phyloP scores from a whole-genome alignment of 2,113 vertebrate genomes.

The Ondatra zibethicus region DNA sequence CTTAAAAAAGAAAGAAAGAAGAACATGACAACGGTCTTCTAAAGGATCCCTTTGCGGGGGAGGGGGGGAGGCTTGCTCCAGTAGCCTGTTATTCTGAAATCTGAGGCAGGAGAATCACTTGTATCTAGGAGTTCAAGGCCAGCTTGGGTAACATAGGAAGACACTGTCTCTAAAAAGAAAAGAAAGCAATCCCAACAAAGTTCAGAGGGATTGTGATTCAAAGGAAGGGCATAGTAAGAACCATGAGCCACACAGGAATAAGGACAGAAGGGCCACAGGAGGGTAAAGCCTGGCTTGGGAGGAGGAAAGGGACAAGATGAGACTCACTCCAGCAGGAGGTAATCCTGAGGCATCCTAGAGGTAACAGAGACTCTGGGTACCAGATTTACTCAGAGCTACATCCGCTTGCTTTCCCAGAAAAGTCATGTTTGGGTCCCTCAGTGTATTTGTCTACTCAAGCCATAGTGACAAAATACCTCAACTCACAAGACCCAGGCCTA shows the following conservation, averaged over 20 bases:
- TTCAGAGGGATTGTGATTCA: background rate
- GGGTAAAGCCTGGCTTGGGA: background rate
- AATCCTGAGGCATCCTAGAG: background rate
- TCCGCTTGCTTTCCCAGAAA: background rate
- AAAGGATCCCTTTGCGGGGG: background rate
- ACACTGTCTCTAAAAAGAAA: background rate
- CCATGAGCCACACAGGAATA: background rate
- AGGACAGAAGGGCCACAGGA: background rate
- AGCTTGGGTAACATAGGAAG: background rate
- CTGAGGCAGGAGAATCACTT: background rate
- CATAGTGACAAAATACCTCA: background rate
- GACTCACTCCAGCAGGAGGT: background rate
- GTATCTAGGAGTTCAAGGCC: background rate
- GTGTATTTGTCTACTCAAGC: background rate
- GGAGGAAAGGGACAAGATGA: background rate
- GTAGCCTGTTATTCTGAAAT: background rate
- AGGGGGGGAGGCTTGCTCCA: accelerated
- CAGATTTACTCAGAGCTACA: background rate
- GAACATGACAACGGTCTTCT: background rate
- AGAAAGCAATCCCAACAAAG: background rate
- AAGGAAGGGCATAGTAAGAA: background rate
- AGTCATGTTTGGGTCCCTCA: background rate
- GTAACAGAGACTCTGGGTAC: background rate
- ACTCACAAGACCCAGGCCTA: background rate
- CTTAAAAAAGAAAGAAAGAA: too few species aligned